Evolutionary conservation across 1,140 invertebrate species (phyloP), one percentile per base, ranked within the genome.

Genomic region (Ephestia elutella): DNA sequence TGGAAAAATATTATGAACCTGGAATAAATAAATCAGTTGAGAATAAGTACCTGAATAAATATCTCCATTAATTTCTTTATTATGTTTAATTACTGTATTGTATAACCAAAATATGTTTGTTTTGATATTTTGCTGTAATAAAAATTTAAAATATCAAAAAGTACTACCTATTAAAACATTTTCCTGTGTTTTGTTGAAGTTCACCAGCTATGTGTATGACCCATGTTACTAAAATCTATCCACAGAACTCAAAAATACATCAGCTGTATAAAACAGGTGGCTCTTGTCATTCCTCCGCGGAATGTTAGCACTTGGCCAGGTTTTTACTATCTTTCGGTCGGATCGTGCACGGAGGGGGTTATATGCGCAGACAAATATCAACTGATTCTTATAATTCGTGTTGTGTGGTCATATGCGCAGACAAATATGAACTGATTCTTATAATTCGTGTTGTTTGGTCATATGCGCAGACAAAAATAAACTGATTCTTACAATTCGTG

Each of bases 311-410:
- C 82, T 85, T 86, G 80, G 83, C 80, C 82, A 87, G 80, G 79
- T 80, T 86, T 89, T 89, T 88, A 87, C 85, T 89, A 87, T 89
- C 85, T 89, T 89, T 89, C 79, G 61, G 75, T 82, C 75, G 75
- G 80, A 70, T 71, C 32, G 59, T 59, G 54, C 66, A 59, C 13
- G 15, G 38, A 4, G 15, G 38, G 38, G 5, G 5, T 38, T 13
- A 7, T 38, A 65, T n/a, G n/a, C 48, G 67, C 56, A 63, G 59
- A 49, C 19, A 54, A 65, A 56, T 56, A 51, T 28, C n/a, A n/a
- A n/a, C n/a, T n/a, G n/a, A n/a, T n/a, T n/a, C n/a, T n/a, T n/a
- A n/a, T n/a, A n/a, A n/a, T n/a, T n/a, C n/a, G n/a, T n/a, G n/a
- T n/a, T n/a, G n/a, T n/a, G n/a, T n/a, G n/a, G 2, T 44, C n/a